Evolutionary conservation across 1,140 invertebrate genomes (phyloP).

Genomic region (Ceratosolen fusciceps): DNA sequence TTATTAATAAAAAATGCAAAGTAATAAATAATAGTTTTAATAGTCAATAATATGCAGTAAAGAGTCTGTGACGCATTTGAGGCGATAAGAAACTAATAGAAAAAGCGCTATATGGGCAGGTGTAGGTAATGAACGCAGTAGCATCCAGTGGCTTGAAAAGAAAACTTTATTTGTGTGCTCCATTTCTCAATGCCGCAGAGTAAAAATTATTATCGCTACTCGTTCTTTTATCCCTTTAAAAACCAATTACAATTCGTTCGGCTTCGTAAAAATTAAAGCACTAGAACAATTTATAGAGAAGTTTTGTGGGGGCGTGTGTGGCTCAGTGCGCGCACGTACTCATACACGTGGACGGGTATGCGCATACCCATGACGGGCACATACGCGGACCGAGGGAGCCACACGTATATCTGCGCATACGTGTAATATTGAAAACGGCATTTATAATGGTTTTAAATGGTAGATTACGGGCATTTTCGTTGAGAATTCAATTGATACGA

Average conservation of each 20-base stretch:
- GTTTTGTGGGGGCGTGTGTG: not conserved
- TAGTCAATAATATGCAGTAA: conserved; percentile 11
- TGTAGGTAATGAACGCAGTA: conserved; percentile 6
- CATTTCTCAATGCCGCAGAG: conserved; percentile 8
- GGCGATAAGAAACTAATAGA: conserved; percentile 21
- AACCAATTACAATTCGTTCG: conserved; percentile 10
- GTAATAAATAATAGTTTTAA: conserved; percentile 8
- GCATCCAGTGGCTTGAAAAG: not conserved
- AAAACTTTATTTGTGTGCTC: conserved; percentile 1
- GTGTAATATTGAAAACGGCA: not conserved
- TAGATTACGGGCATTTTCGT: too few relatives aligned
- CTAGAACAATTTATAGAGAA: not conserved
- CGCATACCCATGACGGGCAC: too few relatives aligned
- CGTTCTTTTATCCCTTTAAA: conserved; percentile 6
- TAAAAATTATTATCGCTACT: conserved; percentile 16
- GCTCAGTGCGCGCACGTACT: too few relatives aligned
- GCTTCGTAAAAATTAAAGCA: not conserved
- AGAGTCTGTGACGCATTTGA: not conserved
- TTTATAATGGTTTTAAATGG: not conserved
- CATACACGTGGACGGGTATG: too few relatives aligned
- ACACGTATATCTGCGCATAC: too few relatives aligned
- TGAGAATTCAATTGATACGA: not conserved
- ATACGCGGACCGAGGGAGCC: too few relatives aligned
- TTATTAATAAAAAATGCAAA: not conserved
- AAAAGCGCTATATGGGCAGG: not conserved